phyloP scores from a whole-genome alignment of 2,888 invertebrate genomes.

The Diarsia brunnea region DNA sequence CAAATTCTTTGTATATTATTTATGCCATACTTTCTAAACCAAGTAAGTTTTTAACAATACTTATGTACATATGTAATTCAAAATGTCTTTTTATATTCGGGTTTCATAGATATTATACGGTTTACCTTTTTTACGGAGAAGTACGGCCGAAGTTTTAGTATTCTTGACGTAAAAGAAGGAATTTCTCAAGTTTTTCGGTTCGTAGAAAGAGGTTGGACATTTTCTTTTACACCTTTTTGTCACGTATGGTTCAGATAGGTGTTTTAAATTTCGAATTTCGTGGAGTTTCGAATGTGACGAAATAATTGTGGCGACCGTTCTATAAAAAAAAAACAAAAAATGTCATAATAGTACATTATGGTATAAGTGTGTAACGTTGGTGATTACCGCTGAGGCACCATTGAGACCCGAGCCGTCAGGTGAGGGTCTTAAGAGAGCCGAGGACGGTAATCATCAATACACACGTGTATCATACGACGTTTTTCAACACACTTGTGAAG shows the following conservation, averaged over 20 bases:
- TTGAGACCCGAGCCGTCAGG: too few relatives aligned
- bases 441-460: too few relatives aligned
- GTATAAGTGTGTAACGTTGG: too few relatives aligned
- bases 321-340: not conserved
- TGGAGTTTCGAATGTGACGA: not conserved
- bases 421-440: too few relatives aligned
- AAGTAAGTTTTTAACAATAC: constrained; percentile 30
- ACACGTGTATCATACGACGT: too few relatives aligned
- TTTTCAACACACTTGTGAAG: too few relatives aligned
- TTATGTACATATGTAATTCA: constrained; percentile 23
- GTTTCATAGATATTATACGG: constrained; percentile 27
- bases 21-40: not conserved
- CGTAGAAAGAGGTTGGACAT: constrained; percentile 25
- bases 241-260: constrained; percentile 6
- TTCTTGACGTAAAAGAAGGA: constrained; percentile 43
- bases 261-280: constrained; percentile 29
- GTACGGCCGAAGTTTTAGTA: constrained; percentile 44
- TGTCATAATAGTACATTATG: too few relatives aligned
- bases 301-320: not conserved
- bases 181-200: constrained; percentile 54
- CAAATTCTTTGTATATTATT: constrained; percentile 23
- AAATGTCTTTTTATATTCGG: constrained; percentile 37
- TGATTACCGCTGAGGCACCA: too few relatives aligned
- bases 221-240: constrained; percentile 36
- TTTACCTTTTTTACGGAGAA: constrained; percentile 29